These are phyloP conservation scores for Crenichthys baileyi DNA, from an alignment of 2,797 vertebrate species.

Conservation along the genomic window DNA sequence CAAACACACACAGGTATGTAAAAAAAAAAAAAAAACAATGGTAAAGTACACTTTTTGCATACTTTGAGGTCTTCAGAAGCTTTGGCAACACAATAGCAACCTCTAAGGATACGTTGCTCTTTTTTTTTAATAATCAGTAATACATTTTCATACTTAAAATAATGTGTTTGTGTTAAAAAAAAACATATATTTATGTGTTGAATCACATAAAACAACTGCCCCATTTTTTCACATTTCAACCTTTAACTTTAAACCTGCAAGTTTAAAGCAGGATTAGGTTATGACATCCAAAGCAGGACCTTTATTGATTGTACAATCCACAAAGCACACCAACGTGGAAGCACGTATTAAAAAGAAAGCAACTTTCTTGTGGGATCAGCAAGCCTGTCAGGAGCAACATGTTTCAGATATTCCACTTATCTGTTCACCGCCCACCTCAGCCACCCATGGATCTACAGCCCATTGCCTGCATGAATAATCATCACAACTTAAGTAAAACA, in stretches of 20 bases:
- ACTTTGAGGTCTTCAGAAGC: background rate
- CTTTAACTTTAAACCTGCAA: background rate
- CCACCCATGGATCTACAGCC: background rate
- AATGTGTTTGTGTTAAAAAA: background rate
- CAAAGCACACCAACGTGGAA: background rate
- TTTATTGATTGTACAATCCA: background rate
- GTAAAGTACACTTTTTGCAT: background rate
- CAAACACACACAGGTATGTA: background rate
- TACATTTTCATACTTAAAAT: background rate
- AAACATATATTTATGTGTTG: too few relatives aligned
- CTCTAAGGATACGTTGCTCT: background rate
- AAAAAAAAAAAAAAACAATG: background rate
- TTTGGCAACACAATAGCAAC: background rate
- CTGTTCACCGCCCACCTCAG: background rate
- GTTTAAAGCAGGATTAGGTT: background rate
- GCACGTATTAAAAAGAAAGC: background rate
- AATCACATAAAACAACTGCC: background rate
- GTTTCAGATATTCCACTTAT: background rate
- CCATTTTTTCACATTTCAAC: background rate
- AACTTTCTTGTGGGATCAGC: background rate
- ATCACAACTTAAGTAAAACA: background rate
- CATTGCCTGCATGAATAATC: background rate
- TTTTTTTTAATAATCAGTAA: background rate
- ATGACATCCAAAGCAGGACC: background rate
- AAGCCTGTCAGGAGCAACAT: background rate